A percentile compares a stretch with the other conserved stretches of the same genome.
phyloP scores from a whole-genome alignment of 1,140 invertebrate genomes.

The Leptopilina clavipes region DNA sequence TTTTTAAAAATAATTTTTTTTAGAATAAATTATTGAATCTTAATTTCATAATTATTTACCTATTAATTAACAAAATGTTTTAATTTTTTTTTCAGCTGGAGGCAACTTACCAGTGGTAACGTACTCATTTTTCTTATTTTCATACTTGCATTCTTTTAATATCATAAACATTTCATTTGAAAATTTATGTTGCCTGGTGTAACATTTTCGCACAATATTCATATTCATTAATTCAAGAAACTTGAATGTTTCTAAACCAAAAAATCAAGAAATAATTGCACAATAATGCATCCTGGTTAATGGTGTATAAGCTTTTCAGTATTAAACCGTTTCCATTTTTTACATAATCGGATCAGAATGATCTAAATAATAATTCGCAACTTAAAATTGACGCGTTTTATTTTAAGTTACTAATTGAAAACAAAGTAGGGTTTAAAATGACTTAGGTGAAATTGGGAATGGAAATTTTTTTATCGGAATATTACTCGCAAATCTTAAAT shows the following conservation, averaged over 20 bases:
- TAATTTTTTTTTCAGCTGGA: conserved; percentile 62
- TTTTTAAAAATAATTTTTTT: neutral
- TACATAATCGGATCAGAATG: neutral
- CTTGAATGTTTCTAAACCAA: neutral
- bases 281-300: neutral
- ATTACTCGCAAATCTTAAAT: neutral
- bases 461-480: neutral
- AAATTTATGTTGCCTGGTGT: neutral
- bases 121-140: conserved; percentile 59
- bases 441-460: neutral
- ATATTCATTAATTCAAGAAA: neutral
- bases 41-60: too few species aligned
- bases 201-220: neutral
- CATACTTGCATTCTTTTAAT: neutral
- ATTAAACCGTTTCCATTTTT: neutral
- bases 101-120: conserved; percentile 74
- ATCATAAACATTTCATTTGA: neutral
- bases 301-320: neutral
- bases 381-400: neutral
- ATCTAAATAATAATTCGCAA: neutral
- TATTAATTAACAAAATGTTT: conserved; percentile 11
- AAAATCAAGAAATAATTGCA: too few species aligned
- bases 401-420: neutral
- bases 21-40: neutral
- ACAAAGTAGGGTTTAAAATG: neutral